A percentile compares a stretch with the other conserved stretches of the same genome.
Conservation (phyloP, 2,888 invertebrate genomes). For the Leptinotarsa haldemani region DNA sequence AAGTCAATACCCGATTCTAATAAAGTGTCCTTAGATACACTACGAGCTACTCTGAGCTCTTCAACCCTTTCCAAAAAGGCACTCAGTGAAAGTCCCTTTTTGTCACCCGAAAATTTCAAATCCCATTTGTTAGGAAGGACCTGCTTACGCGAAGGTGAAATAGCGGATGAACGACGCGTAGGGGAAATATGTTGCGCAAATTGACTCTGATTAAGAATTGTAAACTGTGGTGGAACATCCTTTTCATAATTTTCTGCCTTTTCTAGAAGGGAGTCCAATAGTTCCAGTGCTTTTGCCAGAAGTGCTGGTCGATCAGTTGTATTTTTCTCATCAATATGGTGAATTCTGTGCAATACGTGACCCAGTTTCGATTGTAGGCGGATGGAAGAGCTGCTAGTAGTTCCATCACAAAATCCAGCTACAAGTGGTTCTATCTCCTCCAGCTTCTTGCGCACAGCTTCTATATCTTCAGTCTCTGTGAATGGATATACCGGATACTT, state of each 20-base stretch:
- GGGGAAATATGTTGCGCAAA: neutral
- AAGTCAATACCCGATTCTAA: constrained; percentile 34
- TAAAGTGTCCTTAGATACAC: constrained; percentile 32
- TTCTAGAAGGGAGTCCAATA: neutral
- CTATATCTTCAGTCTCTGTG: too few species aligned
- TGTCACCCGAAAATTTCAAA: constrained; percentile 31
- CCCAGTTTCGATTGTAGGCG: too few species aligned
- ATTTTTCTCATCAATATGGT: too few species aligned
- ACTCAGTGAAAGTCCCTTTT: constrained; percentile 25
- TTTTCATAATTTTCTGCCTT: neutral
- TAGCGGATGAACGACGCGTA: neutral
- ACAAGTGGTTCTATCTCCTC: too few species aligned
- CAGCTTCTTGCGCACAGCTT: too few species aligned
- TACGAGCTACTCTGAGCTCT: constrained; percentile 30
- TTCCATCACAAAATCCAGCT: too few species aligned
- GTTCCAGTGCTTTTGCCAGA: neutral
- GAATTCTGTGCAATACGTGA: too few species aligned
- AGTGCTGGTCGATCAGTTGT: too few species aligned
- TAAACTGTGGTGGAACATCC: neutral
- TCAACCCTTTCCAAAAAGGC: constrained; percentile 37
- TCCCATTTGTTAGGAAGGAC: constrained; percentile 29
- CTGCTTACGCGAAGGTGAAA: neutral
- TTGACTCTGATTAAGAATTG: neutral
- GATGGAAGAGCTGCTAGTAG: too few species aligned
- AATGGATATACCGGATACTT: too few species aligned